Conservation (phyloP, 2,888 invertebrate genomes). For the Drosophila testacea region DNA sequence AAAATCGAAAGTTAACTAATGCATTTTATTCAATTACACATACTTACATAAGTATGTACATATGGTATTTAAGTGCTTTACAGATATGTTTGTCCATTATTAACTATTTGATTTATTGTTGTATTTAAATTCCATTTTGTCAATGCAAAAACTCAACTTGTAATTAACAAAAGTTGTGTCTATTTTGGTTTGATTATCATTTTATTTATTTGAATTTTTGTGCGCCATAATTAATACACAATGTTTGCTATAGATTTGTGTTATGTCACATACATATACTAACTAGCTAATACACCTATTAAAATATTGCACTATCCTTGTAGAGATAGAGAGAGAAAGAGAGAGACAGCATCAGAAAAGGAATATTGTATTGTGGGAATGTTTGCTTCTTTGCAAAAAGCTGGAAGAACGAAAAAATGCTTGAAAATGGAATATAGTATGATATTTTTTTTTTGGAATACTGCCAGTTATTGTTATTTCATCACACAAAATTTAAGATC, state of each 20-base stretch:
- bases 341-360: not conserved
- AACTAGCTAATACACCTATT: conserved; percentile 15
- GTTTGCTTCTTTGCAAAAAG: not conserved
- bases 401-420: not conserved
- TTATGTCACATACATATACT: conserved; percentile 15
- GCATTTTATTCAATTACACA: conserved; percentile 14
- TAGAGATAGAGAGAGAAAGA: not conserved
- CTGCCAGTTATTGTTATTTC: conserved; percentile 2
- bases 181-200: not conserved
- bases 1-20: not conserved
- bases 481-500: too few species aligned
- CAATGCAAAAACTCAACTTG: conserved; percentile 14
- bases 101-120: conserved; percentile 15
- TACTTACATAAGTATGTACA: conserved; percentile 15
- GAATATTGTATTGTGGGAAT: conserved; percentile 5
- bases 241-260: conserved; percentile 26
- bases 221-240: conserved; percentile 34
- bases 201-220: conserved; percentile 25
- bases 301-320: conserved; percentile 17
- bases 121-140: conserved; percentile 24
- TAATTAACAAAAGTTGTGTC: not conserved
- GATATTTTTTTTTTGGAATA: conserved; percentile 5
- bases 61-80: conserved; percentile 44
- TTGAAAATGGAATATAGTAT: conserved; percentile 3
- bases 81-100: conserved; percentile 53